Conservation (phyloP, 2,797 vertebrate genomes). For the Syndactyla subalaris region DNA sequence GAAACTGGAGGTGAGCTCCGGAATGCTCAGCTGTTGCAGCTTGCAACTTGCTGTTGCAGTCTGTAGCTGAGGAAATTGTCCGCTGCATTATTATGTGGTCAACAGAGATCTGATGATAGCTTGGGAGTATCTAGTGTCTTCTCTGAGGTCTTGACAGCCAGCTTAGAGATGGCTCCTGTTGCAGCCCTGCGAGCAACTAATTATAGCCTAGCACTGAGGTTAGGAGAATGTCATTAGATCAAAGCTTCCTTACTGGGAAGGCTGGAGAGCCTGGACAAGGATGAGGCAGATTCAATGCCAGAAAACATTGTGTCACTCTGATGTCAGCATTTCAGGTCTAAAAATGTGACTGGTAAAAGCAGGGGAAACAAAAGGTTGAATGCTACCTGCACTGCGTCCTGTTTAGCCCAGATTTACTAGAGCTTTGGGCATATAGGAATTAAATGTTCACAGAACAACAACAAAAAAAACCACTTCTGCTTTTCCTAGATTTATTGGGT, state of each 20-base stretch:
- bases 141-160: not conserved
- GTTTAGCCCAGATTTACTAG: not conserved
- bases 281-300: not conserved
- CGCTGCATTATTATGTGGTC: fast-evolving
- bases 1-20: not conserved
- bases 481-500: not conserved
- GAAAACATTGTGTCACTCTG: not conserved
- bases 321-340: not conserved
- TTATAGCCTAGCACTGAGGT: not conserved
- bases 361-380: not conserved
- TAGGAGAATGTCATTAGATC: not conserved
- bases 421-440: not conserved
- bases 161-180: not conserved
- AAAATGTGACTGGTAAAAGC: not conserved
- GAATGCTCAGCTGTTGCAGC: fast-evolving
- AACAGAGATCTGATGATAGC: not conserved
- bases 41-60: not conserved
- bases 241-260: not conserved
- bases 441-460: not conserved
- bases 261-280: not conserved
- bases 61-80: not conserved
- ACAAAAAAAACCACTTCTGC: not conserved
- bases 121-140: not conserved
- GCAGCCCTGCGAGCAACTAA: not conserved
- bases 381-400: not conserved